Evolutionary conservation across 2,113 vertebrate species (phyloP).

Genomic region (Phaethornis superciliosus): DNA sequence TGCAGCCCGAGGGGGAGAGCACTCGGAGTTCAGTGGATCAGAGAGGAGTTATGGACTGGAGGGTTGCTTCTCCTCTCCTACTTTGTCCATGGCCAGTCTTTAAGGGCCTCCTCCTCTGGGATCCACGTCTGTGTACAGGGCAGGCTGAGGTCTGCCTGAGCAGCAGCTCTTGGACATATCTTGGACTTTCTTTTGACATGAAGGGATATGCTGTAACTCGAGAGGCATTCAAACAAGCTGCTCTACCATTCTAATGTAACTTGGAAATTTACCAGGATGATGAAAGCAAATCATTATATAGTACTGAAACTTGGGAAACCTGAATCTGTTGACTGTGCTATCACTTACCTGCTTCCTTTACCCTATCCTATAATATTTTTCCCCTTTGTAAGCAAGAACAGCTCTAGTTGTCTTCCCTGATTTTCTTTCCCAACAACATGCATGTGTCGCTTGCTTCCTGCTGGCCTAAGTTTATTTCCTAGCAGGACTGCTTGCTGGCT

Average conservation of each 20-base stretch:
- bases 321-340: not conserved
- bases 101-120: not conserved
- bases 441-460: not conserved
- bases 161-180: not conserved
- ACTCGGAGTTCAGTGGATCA: not conserved
- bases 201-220: not conserved
- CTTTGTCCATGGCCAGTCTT: not conserved
- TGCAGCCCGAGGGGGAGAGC: not conserved
- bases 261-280: not conserved
- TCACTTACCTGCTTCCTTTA: not conserved
- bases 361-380: not conserved
- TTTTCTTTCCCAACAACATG: not conserved
- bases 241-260: not conserved
- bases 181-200: not conserved
- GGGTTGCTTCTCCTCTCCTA: not conserved
- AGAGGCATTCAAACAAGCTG: not conserved
- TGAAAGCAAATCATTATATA: not conserved
- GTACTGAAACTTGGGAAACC: not conserved
- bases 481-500: not conserved
- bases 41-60: not conserved
- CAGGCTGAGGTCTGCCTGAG: not conserved
- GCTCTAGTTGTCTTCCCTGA: not conserved
- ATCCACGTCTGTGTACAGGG: not conserved
- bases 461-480: not conserved
- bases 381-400: not conserved